Conservation (phyloP, 2,113 vertebrate species). For the Megalops atlanticus region DNA sequence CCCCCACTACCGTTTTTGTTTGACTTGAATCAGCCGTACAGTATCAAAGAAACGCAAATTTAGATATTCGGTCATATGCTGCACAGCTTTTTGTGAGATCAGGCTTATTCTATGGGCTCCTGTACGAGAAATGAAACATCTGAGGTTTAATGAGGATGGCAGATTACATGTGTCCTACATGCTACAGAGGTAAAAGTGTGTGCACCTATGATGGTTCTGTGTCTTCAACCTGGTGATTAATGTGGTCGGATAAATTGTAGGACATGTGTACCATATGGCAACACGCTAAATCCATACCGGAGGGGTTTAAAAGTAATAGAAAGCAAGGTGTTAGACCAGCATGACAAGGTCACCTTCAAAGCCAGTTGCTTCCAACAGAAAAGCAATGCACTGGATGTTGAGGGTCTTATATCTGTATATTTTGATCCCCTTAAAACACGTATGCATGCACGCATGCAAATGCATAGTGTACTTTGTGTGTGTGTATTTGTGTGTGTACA, state of each 20-base stretch:
- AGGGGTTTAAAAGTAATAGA: neutral
- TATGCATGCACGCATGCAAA: no score
- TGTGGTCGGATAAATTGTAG: neutral
- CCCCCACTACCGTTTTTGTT: neutral
- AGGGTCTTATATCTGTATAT: neutral
- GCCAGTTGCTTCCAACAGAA: neutral
- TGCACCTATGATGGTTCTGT: neutral
- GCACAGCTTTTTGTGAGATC: no score
- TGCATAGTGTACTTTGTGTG: neutral
- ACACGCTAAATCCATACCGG: neutral
- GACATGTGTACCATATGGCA: neutral
- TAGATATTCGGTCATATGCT: no score
- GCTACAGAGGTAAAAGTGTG: neutral
- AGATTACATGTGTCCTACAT: neutral
- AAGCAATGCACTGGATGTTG: neutral
- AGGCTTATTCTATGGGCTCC: no score
- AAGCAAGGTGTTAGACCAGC: neutral
- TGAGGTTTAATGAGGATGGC: neutral
- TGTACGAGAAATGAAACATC: neutral
- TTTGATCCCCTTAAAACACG: no score
- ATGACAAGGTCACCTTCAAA: conserved; percentile 3
- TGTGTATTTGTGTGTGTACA: neutral
- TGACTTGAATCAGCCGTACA: neutral
- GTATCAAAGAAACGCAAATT: neutral
- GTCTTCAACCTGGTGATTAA: neutral